Evolutionary conservation across 2,888 invertebrate genomes (phyloP), one percentile per base, ranked within the genome.

Genomic region (Pammene fasciana): DNA sequence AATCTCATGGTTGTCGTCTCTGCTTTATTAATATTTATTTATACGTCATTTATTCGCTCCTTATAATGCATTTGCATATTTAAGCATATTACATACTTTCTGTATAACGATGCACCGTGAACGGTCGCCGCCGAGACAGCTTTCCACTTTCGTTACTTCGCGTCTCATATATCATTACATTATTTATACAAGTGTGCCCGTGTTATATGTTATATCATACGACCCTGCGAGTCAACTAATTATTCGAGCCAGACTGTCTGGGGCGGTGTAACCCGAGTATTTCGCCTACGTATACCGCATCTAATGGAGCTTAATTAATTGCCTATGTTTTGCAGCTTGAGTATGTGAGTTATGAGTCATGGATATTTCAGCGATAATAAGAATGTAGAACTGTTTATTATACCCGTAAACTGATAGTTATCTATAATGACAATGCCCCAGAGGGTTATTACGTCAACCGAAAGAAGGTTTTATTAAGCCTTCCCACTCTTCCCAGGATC

Each of bases 161-260:
- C 61, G 14, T 52, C 41, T 62, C 18, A 62, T 41, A 62, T 62
- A 52, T 62, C 50, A 62, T 52, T 36, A 60, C 14, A 26, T 52
- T 52, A 62, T 62, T 62, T 52, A 52, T 41, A 13, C 18, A 62
- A 52, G 50, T 62, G 52, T 18, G 10, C 62, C 26, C 38, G 41
- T 62, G 18, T 52, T 26, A 62, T 62, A 52, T 62, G 18, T 52
- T 26, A 62, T 62, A 52, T 62, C 38, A 62, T 52, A 38, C 18
- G 64, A 54, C 36, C 14, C 34, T n/a, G 8, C 26, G 34, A 68
- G 64, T 68, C 68, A 68, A 56, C 52, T 64, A 65, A 68, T 68
- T 36, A 57, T 11, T 52, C 57, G 57, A 65, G 68, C 57, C 64
- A 65, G 57, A 68, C 68, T 45, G 68, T 65, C 68, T 68, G 64